A percentile compares a stretch with the other conserved stretches of the same genome.
These are phyloP conservation scores for Zaprionus obscuricornis DNA, from an alignment of 2,888 invertebrate genomes.

Conservation along the genomic window DNA sequence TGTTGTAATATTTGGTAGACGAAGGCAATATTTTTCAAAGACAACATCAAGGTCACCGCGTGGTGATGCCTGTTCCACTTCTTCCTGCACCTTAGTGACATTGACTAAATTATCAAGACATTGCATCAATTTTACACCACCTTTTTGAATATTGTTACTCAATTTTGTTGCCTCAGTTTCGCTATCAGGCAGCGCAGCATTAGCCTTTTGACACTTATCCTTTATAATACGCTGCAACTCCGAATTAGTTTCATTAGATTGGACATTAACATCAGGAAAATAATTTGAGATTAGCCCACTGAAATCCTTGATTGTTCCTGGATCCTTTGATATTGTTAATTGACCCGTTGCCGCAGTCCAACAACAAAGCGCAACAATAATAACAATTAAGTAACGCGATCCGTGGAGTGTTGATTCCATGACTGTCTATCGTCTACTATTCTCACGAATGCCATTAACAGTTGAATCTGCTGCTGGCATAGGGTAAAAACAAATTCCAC, in stretches of 20 bases:
- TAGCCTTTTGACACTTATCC: constrained; percentile 87
- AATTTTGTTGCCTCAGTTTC: constrained; percentile 33
- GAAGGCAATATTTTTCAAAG: constrained; percentile 89
- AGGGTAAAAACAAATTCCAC: no score
- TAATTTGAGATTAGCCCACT: constrained; percentile 55
- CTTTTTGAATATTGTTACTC: constrained; percentile 48
- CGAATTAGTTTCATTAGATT: constrained; percentile 70
- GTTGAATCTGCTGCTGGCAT: not conserved
- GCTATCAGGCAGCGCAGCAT: constrained; percentile 82
- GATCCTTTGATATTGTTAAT: constrained; percentile 23
- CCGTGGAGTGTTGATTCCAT: constrained; percentile 41
- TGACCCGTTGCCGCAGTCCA: constrained; percentile 26
- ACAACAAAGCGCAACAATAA: constrained; percentile 7
- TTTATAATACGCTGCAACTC: constrained; percentile 85
- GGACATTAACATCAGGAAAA: constrained; percentile 54
- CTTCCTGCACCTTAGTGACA: constrained; percentile 85
- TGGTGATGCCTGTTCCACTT: constrained; percentile 88
- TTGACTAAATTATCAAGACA: constrained; percentile 84
- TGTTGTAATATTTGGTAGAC: constrained; percentile 76
- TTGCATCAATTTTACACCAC: constrained; percentile 34
- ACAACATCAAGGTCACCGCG: constrained; percentile 87
- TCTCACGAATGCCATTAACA: not conserved
- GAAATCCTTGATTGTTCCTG: constrained; percentile 41
- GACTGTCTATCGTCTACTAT: constrained; percentile 27
- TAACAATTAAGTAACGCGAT: constrained; percentile 24